Percentiles rank a stretch among this genome's conserved stretches.
Conservation (phyloP, 2,113 vertebrate genomes). For the Blennius ocellaris region DNA sequence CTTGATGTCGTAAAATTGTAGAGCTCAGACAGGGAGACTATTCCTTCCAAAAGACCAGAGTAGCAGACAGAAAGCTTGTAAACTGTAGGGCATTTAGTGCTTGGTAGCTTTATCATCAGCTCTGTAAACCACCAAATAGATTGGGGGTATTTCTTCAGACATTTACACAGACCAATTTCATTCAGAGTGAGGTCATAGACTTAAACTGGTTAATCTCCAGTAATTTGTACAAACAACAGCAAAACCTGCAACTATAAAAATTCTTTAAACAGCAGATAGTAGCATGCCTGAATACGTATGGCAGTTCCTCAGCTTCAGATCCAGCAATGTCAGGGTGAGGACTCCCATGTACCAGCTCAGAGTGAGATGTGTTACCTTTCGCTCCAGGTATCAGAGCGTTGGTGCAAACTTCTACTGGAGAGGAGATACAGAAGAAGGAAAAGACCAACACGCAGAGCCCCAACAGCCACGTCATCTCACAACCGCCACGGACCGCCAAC, state of each 20-base stretch:
- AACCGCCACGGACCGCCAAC: not conserved
- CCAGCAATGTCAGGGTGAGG: not conserved
- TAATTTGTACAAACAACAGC: conserved; percentile 1
- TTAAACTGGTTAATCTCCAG: not conserved
- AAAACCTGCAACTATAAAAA: not conserved
- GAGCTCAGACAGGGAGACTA: conserved; percentile 65
- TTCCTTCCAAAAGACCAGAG: conserved; percentile 64
- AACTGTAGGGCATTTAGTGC: conserved; percentile 74
- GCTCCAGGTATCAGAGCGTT: conserved; percentile 73
- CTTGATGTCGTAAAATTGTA: conserved; percentile 75
- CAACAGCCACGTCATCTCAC: conserved; percentile 44
- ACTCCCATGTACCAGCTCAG: not conserved
- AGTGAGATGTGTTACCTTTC: conserved; percentile 64
- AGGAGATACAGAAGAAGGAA: conserved; percentile 20
- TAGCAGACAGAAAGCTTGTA: conserved; percentile 63
- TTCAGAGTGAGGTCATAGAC: conserved; percentile 1
- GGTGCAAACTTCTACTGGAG: conserved; percentile 70
- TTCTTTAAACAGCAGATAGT: not conserved
- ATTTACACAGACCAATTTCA: conserved; percentile 29
- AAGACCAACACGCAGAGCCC: conserved; percentile 24
- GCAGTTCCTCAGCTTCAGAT: not conserved
- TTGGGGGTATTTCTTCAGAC: conserved; percentile 51
- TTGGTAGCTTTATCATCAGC: conserved; percentile 55
- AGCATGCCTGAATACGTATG: too few relatives aligned
- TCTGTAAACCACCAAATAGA: conserved; percentile 32